Conservation (phyloP, 2,797 vertebrate species). For the Aviceda leuphotes region DNA sequence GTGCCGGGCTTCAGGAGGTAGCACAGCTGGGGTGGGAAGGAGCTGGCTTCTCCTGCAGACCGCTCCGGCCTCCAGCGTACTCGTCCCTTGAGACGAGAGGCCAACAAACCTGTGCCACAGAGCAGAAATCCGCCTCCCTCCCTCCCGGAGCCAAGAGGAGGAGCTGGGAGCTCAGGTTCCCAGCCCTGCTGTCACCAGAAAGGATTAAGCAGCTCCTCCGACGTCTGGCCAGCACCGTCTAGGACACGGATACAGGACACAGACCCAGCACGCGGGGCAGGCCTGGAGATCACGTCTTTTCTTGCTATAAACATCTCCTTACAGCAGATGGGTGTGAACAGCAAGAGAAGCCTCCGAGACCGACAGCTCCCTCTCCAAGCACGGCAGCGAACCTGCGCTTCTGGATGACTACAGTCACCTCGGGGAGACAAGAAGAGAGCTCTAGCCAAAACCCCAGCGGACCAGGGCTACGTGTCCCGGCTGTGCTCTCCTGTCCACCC, state of each 20-base stretch:
- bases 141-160: background rate
- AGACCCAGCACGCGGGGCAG: background rate
- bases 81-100: background rate
- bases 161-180: background rate
- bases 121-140: too few relatives aligned
- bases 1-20: accelerated
- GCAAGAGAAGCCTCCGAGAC: background rate
- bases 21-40: background rate
- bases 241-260: background rate
- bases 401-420: background rate
- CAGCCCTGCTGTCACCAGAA: background rate
- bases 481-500: background rate
- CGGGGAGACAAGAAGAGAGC: background rate
- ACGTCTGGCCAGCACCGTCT: accelerated
- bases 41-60: background rate
- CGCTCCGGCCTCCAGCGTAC: background rate
- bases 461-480: background rate
- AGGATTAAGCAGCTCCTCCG: background rate
- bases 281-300: background rate
- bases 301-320: background rate
- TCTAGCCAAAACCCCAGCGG: background rate
- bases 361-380: background rate
- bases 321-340: background rate
- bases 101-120: background rate
- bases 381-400: background rate